These are phyloP conservation scores for Margarornis squamiger DNA, from an alignment of 2,797 vertebrate genomes.

Conservation along the genomic window DNA sequence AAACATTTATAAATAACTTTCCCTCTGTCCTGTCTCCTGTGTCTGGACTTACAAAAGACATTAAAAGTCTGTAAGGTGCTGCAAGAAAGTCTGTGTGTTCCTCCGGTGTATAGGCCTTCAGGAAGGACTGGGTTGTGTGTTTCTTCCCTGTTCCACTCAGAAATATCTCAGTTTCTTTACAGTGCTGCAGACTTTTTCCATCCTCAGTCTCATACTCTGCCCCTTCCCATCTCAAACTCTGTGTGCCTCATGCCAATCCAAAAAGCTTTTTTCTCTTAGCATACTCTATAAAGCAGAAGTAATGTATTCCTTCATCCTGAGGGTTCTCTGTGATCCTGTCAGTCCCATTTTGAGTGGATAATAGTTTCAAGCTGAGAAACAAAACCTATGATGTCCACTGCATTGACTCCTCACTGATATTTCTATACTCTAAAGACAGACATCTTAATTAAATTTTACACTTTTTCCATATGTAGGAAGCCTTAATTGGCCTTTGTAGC, in stretches of 20 bases:
- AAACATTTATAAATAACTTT: background rate
- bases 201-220: background rate
- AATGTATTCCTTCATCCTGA: background rate
- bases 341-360: background rate
- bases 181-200: background rate
- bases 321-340: background rate
- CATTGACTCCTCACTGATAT: background rate
- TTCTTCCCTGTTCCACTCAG: background rate
- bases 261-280: background rate
- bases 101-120: background rate
- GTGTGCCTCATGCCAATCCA: accelerated
- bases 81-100: background rate
- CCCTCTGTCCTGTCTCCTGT: background rate
- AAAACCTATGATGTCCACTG: background rate
- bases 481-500: background rate
- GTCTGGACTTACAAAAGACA: background rate
- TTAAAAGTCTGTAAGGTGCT: background rate
- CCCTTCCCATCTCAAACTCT: background rate
- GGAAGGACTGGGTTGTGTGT: background rate
- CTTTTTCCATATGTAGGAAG: background rate
- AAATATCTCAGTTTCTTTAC: background rate
- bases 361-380: background rate
- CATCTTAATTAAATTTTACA: background rate
- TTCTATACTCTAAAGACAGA: background rate
- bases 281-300: background rate